A percentile compares a stretch with the other conserved stretches of the same genome.
phyloP scores from a whole-genome alignment of 2,888 invertebrate species.

The Oscheius sp. region DNA sequence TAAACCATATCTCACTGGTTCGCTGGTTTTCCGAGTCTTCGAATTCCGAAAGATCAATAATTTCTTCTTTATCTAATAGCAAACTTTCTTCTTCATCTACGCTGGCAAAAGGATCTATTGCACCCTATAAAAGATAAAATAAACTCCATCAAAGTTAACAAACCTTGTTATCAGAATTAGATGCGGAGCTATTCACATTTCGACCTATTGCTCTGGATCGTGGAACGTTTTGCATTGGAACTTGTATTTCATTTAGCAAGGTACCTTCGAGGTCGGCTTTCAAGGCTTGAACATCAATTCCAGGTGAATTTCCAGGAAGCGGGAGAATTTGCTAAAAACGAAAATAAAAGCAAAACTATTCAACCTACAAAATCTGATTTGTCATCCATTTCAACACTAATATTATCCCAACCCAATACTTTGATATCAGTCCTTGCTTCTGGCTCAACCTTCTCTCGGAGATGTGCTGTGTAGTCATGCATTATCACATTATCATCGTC shows the following conservation, averaged over 20 bases:
- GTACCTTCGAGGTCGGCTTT: constrained; percentile 37
- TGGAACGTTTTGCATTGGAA: background rate
- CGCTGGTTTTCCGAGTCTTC: constrained; percentile 11
- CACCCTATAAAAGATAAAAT: background rate
- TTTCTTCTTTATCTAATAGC: constrained; percentile 39
- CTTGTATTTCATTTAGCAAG: background rate
- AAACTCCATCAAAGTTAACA: too few species aligned
- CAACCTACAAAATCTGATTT: constrained; percentile 46
- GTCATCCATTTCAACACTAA: background rate
- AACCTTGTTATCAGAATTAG: too few species aligned
- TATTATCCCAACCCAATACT: constrained; percentile 57
- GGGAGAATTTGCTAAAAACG: constrained; percentile 31
- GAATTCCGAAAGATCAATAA: constrained; percentile 51
- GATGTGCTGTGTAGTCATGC: constrained; percentile 44
- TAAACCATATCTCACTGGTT: background rate
- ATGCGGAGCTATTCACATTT: too few species aligned
- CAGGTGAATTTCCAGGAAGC: background rate
- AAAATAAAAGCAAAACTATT: background rate
- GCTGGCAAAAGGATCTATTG: background rate
- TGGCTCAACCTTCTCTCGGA: constrained; percentile 23
- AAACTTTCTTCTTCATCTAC: constrained; percentile 13
- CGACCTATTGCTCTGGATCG: background rate
- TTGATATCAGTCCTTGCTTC: constrained; percentile 35
- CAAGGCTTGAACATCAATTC: constrained; percentile 38
- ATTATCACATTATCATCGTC: constrained; percentile 50